Evolutionary conservation across 2,888 invertebrate species (phyloP), one percentile per base, ranked within the genome.

Genomic region (Falcaria lacertinaria): DNA sequence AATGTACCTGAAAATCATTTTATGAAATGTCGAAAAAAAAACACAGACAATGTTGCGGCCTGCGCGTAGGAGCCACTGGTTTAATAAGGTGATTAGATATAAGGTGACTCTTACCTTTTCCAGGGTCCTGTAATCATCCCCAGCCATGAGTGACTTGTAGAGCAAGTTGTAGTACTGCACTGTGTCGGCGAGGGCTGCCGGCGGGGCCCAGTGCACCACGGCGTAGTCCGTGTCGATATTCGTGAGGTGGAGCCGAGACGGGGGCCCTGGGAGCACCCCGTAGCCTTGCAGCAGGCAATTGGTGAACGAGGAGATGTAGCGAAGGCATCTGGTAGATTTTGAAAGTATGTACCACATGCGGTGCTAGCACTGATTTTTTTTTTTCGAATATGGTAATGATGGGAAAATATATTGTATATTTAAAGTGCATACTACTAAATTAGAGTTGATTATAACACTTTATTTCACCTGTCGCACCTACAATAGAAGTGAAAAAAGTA

Each of bases 211-310:
- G 66, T 94, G 94, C 0, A 96, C 80, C 41, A 96, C 93, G 0
- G 94, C 94, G 77, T 94, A 96, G 69, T 92, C 93, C 0, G 93
- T 92, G 57, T 94, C 93, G 48, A 95, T 92, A 70, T 94, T 94
- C 28, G 94, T 92, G 4, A 95, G 91, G 58, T 92, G 92, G 1
- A 96, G 88, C 39, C 90, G 89, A 0, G 91, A 90, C 0, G 96
- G 96, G 0, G 93, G 90, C 19, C 94, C 93, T 0, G 96, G 94
- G 1, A 96, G 88, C 0, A 96, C 96, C 0, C 95, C 95, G 77
- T 96, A 96, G 13, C 96, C 95, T 81, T 95, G 94, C 51, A 96
- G 91, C 15, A 96, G 89, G 70, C 96, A 96, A 84, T 94, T 95
- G 34, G 94, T 93, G 82, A 95, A 95, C 34, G 94, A 93, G 4